Percentiles rank a stretch among this genome's conserved stretches.
Conservation (phyloP, 2,888 invertebrate species). For the Drosophila pullipes region DNA sequence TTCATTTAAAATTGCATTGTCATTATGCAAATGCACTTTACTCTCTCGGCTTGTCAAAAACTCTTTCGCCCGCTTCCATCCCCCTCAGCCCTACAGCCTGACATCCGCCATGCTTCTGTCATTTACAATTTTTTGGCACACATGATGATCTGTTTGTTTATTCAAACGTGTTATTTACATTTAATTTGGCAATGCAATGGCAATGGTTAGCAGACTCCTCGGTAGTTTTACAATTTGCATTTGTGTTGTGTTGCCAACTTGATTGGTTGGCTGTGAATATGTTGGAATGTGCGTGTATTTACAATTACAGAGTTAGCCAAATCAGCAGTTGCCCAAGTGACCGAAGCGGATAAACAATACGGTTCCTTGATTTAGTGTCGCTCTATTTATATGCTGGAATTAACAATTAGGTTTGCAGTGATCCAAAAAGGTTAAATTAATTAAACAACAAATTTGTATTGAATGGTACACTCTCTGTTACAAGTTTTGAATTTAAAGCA, state of each 20-base stretch:
- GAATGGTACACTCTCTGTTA: too few relatives aligned
- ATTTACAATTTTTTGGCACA: constrained; percentile 39
- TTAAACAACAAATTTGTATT: neutral
- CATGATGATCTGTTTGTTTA: constrained; percentile 78
- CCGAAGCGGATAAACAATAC: neutral
- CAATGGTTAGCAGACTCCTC: constrained; percentile 42
- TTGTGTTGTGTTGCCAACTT: constrained; percentile 33
- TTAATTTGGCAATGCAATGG: constrained; percentile 74
- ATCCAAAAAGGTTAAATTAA: neutral
- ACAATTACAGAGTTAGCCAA: constrained; percentile 5
- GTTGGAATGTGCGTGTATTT: neutral
- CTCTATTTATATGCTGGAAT: neutral
- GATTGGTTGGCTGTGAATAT: constrained; percentile 7
- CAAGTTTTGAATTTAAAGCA: too few relatives aligned
- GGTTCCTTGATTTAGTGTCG: neutral
- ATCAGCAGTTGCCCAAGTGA: constrained; percentile 1
- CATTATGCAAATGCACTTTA: constrained; percentile 77
- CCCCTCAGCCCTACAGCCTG: neutral
- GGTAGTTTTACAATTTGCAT: constrained; percentile 35
- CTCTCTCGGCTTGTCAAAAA: constrained; percentile 1
- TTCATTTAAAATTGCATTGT: constrained; percentile 78
- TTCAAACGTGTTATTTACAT: constrained; percentile 81
- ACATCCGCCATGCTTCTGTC: constrained; percentile 2
- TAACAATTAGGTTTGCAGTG: neutral
- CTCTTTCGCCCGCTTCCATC: neutral